Percentiles rank a stretch among this genome's conserved stretches.
phyloP scores from a whole-genome alignment of 2,113 vertebrate species.

The Tychaedon coryphoeus region DNA sequence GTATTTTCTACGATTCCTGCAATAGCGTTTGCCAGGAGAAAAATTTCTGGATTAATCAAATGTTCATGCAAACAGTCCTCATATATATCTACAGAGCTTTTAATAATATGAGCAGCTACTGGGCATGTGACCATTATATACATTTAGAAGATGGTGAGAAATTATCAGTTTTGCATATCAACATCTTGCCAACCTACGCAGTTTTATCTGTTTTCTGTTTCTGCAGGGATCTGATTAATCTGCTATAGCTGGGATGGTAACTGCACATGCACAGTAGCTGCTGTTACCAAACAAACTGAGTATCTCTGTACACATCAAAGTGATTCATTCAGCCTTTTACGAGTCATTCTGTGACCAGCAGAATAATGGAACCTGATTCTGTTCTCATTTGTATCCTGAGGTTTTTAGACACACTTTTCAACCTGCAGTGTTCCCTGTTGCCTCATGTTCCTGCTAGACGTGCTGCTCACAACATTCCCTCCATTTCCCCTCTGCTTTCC shows the following conservation, averaged over 20 bases:
- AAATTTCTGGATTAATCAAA: not conserved
- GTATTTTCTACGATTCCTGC: not conserved
- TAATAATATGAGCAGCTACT: not conserved
- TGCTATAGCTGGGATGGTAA: not conserved
- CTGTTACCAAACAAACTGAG: conserved; percentile 14
- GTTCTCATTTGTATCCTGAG: not conserved
- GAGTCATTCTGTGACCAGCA: not conserved
- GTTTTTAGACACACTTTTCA: not conserved
- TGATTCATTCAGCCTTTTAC: not conserved
- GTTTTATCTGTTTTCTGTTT: not conserved
- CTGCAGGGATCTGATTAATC: conserved; percentile 1
- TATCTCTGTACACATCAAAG: not conserved
- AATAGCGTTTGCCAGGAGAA: not conserved
- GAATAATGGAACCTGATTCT: not conserved
- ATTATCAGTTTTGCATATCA: not conserved
- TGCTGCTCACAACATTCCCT: not conserved
- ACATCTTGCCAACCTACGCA: conserved; percentile 7
- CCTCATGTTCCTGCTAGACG: not conserved
- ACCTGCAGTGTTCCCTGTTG: not conserved
- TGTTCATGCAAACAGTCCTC: not conserved
- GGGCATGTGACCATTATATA: not conserved
- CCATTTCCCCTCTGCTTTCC: not conserved
- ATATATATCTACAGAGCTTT: not conserved
- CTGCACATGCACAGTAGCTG: not conserved
- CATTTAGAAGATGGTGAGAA: conserved; percentile 1